Conservation (phyloP, 2,888 invertebrate genomes). For the Adelphocoris suturalis region DNA sequence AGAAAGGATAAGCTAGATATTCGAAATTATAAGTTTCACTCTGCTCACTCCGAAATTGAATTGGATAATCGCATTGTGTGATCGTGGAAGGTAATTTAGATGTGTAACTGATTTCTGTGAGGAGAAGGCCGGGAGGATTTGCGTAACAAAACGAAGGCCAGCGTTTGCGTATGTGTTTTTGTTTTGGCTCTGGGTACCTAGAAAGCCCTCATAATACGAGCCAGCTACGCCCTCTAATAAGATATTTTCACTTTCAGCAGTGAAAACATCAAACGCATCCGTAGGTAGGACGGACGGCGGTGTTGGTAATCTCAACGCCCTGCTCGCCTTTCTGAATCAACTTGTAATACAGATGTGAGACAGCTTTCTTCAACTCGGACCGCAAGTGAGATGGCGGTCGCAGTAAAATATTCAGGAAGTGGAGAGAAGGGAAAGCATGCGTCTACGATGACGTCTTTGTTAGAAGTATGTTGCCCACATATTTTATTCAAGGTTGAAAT, state of each 20-base stretch:
- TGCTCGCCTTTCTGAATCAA: not conserved
- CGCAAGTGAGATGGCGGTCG: not conserved
- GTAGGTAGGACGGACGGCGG: slow-evolving; percentile 10
- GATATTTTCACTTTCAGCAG: slow-evolving; percentile 54
- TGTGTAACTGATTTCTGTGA: not conserved
- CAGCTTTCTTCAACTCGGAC: not conserved
- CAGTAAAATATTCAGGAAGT: not conserved
- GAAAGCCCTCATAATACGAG: slow-evolving; percentile 49
- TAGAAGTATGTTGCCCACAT: not conserved
- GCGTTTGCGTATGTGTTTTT: too few relatives aligned
- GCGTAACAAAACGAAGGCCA: not conserved
- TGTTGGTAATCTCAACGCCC: slow-evolving; percentile 24
- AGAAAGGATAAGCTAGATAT: not conserved
- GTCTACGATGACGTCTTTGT: not conserved
- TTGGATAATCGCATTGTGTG: not conserved
- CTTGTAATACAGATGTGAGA: slow-evolving; percentile 1
- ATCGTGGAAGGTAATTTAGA: not conserved
- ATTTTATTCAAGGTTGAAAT: too few relatives aligned
- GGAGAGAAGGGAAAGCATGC: not conserved
- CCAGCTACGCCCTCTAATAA: slow-evolving; percentile 44
- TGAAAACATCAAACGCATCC: slow-evolving; percentile 47
- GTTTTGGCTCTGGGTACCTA: slow-evolving; percentile 5
- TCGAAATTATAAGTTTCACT: slow-evolving; percentile 5
- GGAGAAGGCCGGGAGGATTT: not conserved
- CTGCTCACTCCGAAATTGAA: not conserved